Percentiles rank a stretch among this genome's conserved stretches.
Evolutionary conservation across 2,797 vertebrate species (phyloP).

Genomic region (Cossypha niveicapilla): DNA sequence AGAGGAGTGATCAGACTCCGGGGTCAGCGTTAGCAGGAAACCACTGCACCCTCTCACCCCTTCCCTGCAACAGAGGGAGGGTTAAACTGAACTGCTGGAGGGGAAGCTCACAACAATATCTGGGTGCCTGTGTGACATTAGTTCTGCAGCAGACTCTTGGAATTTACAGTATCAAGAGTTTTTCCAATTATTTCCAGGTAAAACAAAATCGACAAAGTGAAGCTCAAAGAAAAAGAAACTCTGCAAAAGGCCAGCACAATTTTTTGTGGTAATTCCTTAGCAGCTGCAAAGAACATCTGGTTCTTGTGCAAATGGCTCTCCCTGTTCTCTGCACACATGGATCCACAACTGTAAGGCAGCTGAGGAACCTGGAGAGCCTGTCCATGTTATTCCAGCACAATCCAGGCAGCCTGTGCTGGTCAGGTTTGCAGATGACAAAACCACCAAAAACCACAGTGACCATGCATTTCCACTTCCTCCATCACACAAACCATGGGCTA

Average conservation of each 20-base stretch:
- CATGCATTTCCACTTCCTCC: neutral
- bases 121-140: neutral
- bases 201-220: neutral
- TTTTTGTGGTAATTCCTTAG: neutral
- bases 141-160: neutral
- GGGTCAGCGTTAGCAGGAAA: neutral
- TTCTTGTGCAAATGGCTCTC: neutral
- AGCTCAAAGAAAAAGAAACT: neutral
- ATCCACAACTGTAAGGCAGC: neutral
- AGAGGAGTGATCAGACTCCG: conserved; percentile 25
- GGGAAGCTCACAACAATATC: neutral
- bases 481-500: neutral
- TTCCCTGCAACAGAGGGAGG: neutral
- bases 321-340: neutral
- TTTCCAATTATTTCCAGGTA: neutral
- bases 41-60: neutral
- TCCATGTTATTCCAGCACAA: neutral
- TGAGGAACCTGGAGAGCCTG: neutral
- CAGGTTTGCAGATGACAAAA: neutral
- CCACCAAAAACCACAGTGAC: neutral
- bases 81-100: neutral
- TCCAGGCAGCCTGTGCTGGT: neutral
- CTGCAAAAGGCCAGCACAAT: neutral
- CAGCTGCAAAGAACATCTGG: conserved; percentile 8
- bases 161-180: neutral